Evolutionary conservation across 2,113 vertebrate species (phyloP).

Genomic region (Gasterosteus nipponicus): DNA sequence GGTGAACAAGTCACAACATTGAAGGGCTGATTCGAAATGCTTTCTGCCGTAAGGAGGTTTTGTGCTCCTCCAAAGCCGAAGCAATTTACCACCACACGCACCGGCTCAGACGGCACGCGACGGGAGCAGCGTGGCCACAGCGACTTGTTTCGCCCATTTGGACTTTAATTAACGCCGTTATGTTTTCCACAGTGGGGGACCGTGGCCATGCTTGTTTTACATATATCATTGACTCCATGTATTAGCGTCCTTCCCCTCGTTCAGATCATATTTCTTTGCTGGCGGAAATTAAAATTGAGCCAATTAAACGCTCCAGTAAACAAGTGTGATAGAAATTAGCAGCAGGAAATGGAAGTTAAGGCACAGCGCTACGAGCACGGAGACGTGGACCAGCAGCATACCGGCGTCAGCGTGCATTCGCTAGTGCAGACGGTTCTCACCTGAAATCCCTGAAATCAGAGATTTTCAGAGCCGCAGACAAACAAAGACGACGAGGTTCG

Average conservation of each 20-base stretch:
- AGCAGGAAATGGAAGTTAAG: constrained; percentile 1
- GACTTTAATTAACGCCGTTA: constrained; percentile 42
- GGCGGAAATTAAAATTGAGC: constrained; percentile 4
- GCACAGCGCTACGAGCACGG: background rate
- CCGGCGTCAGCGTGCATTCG: background rate
- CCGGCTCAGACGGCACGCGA: constrained; percentile 37
- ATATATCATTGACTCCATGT: constrained; percentile 13
- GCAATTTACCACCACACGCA: constrained; percentile 63
- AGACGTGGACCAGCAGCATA: background rate
- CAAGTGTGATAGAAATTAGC: background rate
- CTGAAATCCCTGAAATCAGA: background rate
- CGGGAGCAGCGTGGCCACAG: constrained; percentile 30
- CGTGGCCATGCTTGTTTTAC: background rate
- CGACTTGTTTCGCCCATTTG: constrained; percentile 29
- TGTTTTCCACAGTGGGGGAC: constrained; percentile 10
- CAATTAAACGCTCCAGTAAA: constrained; percentile 17
- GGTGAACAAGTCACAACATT: constrained; percentile 22
- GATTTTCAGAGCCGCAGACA: background rate
- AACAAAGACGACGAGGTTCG: background rate
- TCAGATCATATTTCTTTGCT: constrained; percentile 6
- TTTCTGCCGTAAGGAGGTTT: constrained; percentile 11
- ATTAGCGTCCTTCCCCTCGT: constrained; percentile 25
- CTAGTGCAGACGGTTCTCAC: background rate
- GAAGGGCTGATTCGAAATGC: constrained; percentile 42
- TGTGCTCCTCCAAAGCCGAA: constrained; percentile 23